Percentiles rank a stretch among this genome's conserved stretches.
These are phyloP conservation scores for Laupala kohalensis DNA, from an alignment of 1,140 invertebrate species.

Conservation along the genomic window DNA sequence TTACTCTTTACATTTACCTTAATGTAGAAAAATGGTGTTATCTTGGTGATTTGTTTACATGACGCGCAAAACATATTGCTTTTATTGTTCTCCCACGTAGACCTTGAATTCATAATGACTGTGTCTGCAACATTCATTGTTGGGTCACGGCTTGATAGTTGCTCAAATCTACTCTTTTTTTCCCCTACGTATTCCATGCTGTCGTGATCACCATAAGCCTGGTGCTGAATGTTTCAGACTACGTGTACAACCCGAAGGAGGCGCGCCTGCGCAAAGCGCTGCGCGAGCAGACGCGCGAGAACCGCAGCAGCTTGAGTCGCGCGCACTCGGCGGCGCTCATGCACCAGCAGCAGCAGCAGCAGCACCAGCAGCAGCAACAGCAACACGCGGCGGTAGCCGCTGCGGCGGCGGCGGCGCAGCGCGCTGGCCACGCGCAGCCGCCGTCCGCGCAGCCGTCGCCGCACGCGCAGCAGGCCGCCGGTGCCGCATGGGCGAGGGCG, in stretches of 20 bases:
- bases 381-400: not conserved
- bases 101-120: too few relatives aligned
- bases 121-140: too few relatives aligned
- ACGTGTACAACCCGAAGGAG: slow-evolving; percentile 51
- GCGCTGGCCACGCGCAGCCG: not conserved
- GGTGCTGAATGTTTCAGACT: slow-evolving; percentile 38
- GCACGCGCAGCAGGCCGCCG: not conserved
- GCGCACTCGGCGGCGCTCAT: not conserved
- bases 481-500: not conserved
- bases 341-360: not conserved
- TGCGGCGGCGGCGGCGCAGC: not conserved
- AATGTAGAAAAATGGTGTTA: too few relatives aligned
- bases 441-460: not conserved
- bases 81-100: too few relatives aligned
- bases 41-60: too few relatives aligned
- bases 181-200: too few relatives aligned
- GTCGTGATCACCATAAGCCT: too few relatives aligned
- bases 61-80: too few relatives aligned
- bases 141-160: too few relatives aligned
- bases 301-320: not conserved
- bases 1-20: too few relatives aligned
- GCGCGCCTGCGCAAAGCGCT: slow-evolving; percentile 44
- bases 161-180: too few relatives aligned
- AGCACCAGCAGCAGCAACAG: not conserved
- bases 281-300: slow-evolving; percentile 36